Base-by-base conservation (phyloP, 1,140 invertebrate species). In the Metaphire vulgaris region DNA sequence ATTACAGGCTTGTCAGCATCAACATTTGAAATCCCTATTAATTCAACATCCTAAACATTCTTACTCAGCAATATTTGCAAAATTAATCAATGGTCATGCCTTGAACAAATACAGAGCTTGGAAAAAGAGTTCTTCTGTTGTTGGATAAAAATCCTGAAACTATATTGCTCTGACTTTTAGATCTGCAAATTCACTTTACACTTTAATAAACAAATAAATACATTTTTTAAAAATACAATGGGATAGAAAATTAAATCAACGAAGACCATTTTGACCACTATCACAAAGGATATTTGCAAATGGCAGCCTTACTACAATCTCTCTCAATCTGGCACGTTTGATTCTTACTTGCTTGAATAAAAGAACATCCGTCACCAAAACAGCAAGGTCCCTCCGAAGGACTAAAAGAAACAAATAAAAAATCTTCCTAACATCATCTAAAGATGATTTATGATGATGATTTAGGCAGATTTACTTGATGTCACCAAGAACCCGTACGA, bases 381-480 rank as follows among this genome's bases (percentile, higher is more conserved):
- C 97, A 99, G 85, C 97, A 99, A 33, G 96, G 95, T 28, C 97
- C 97, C 89, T 98, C 92, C 76, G 95, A 96, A 0, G 97, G 96
- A 85, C 95, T 96, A 87, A 66, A 88, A 81, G 79, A 56, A 72
- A 69, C 67, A 56, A 77, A 29, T 79, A 69, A 76, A 77, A 21
- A 79, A 65, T 77, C 14, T 16, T 41, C 71, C 33, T 21, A 32
- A 41, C 69, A 33, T 34, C 12, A 56, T n/a, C n/a, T 21, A 75
- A 31, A 56, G 41, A 12, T 6, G 41, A 56, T 56, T 56, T 21
- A 12, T 6, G 6, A 56, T 56, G 6, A 56, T 56, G 6, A 56
- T n/a, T n/a, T n/a, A n/a, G n/a, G n/a, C 41, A 56, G 21, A 21
- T 56, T 6, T 21, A 56, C 41, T 12, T 56, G 41, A 56, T 12